Conservation (phyloP, 2,888 invertebrate species). For the Cephus sareptanus region DNA sequence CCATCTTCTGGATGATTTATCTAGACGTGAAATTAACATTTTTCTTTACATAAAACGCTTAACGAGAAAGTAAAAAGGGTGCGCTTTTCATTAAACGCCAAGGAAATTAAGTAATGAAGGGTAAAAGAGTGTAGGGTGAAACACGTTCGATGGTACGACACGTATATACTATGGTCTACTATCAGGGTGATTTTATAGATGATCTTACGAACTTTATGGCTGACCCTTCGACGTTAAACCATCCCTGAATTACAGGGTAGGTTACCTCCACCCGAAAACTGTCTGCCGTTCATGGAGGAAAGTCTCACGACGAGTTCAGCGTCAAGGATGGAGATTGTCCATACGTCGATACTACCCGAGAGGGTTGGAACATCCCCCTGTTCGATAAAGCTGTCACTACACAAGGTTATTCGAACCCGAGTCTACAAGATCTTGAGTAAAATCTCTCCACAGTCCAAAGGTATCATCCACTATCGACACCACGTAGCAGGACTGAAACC, state of each 20-base stretch:
- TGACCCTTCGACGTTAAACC: slow-evolving; percentile 53
- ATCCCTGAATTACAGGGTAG: slow-evolving; percentile 50
- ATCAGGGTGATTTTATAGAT: slow-evolving; percentile 42
- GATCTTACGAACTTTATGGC: slow-evolving; percentile 46
- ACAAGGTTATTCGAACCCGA: not conserved
- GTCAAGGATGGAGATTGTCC: not conserved
- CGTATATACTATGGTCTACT: not conserved
- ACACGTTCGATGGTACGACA: not conserved
- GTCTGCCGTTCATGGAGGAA: not conserved
- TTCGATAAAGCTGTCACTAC: not conserved
- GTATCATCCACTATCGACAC: not conserved
- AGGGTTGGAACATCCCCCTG: not conserved
- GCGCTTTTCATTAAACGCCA: slow-evolving; percentile 28
- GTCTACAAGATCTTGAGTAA: not conserved
- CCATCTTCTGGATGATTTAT: slow-evolving; percentile 13
- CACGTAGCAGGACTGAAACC: not conserved
- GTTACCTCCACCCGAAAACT: slow-evolving; percentile 11
- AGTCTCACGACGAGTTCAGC: not conserved
- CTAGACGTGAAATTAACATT: slow-evolving; percentile 16
- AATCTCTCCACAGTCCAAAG: not conserved
- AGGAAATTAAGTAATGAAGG: slow-evolving; percentile 20
- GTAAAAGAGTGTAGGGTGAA: not conserved
- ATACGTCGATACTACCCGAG: not conserved
- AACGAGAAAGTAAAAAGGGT: not conserved
- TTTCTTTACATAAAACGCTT: slow-evolving; percentile 11